Evolutionary conservation across 2,888 invertebrate species (phyloP).

Genomic region (Lasioglossum leucozonium): DNA sequence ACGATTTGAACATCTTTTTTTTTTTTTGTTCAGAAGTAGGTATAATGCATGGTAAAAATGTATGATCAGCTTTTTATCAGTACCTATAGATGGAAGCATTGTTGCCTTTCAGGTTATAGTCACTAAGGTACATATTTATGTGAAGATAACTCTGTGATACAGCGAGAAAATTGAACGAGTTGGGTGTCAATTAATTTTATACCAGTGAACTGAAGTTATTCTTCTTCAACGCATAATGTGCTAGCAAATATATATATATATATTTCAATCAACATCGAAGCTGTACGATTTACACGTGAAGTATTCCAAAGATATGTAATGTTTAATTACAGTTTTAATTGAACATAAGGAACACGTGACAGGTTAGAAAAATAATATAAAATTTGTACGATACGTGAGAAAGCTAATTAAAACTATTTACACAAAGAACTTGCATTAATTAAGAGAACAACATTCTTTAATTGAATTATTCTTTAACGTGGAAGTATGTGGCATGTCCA

Average conservation of each 20-base stretch:
- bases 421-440: background rate
- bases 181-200: constrained; percentile 22
- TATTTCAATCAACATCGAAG: constrained; percentile 33
- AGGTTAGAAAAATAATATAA: constrained; percentile 45
- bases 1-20: background rate
- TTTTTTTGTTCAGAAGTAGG: too few relatives aligned
- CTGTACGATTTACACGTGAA: constrained; percentile 9
- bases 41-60: too few relatives aligned
- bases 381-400: background rate
- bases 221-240: background rate
- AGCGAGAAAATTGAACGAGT: background rate
- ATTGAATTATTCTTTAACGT: background rate
- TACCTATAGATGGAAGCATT: constrained; percentile 33
- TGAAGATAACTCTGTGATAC: background rate
- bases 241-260: constrained; percentile 20
- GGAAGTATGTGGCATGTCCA: background rate
- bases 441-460: background rate
- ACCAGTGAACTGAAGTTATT: constrained; percentile 27
- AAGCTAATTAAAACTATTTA: constrained; percentile 5
- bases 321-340: background rate
- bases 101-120: constrained; percentile 1
- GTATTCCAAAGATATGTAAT: constrained; percentile 7
- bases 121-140: background rate
- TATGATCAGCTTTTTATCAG: background rate
- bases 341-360: background rate